Conservation (phyloP, 1,140 invertebrate genomes). For the Microplitis mediator region DNA sequence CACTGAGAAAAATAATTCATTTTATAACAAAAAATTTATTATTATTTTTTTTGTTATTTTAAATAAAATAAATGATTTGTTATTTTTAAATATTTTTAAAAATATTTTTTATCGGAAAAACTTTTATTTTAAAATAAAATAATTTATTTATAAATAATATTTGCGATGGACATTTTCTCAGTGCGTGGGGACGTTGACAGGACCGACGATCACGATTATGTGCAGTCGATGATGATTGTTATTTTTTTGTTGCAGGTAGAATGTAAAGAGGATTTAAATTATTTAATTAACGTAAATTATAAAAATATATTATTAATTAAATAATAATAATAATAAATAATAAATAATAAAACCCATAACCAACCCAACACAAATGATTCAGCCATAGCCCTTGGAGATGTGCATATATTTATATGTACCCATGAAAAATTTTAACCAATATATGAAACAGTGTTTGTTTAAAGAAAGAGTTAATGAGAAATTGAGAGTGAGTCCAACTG, state of each 20-base stretch:
- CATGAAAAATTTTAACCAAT: conserved; percentile 19
- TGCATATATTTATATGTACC: conserved; percentile 18
- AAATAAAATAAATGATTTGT: too few relatives aligned
- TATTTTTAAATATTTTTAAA: too few relatives aligned
- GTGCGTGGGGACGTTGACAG: not conserved
- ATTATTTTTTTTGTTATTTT: too few relatives aligned
- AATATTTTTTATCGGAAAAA: too few relatives aligned
- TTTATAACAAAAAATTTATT: not conserved
- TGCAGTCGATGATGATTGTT: conserved; percentile 10
- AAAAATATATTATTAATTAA: too few relatives aligned
- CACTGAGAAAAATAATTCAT: not conserved
- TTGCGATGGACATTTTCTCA: not conserved
- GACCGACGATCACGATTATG: not conserved
- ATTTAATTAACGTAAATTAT: not conserved
- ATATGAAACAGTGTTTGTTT: conserved; percentile 17
- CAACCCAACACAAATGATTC: conserved; percentile 59
- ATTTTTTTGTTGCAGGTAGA: not conserved
- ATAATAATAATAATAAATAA: conserved; percentile 24
- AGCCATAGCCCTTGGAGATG: conserved; percentile 53
- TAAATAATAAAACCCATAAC: conserved; percentile 48
- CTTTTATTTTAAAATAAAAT: too few relatives aligned
- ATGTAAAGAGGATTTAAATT: not conserved
- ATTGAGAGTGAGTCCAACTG: not conserved
- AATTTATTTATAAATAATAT: too few relatives aligned
- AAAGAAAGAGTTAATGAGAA: conserved; percentile 18